Percentiles rank a stretch among this genome's conserved stretches.
phyloP scores from a whole-genome alignment of 2,113 vertebrate species.

The Pristiophorus japonicus region DNA sequence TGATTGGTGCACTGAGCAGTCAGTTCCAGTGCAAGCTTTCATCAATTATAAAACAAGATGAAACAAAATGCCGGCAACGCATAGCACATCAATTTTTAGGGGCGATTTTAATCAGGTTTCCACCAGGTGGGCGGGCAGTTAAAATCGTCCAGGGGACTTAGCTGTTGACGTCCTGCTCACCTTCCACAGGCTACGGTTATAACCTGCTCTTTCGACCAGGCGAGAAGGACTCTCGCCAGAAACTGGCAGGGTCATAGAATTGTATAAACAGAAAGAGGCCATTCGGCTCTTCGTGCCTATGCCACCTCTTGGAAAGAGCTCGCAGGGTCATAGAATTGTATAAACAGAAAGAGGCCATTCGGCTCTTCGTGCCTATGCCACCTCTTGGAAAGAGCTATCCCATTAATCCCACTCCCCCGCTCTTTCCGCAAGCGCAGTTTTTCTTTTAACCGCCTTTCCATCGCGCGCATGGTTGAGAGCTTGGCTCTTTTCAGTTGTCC shows the following conservation, averaged over 20 bases:
- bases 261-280: not conserved
- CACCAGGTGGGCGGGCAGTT: no score
- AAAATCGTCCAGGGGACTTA: no score
- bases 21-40: no score
- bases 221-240: no score
- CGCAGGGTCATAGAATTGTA: not conserved
- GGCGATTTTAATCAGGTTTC: no score
- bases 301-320: not conserved
- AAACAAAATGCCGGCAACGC: no score
- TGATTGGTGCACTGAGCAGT: no score
- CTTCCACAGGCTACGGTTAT: not conserved
- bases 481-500: conserved; percentile 47
- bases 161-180: not conserved
- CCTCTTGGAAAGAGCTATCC: not conserved
- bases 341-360: not conserved
- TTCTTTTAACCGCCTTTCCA: not conserved
- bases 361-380: not conserved
- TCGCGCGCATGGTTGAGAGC: not conserved
- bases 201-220: not conserved
- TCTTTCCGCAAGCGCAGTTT: not conserved
- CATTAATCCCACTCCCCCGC: not conserved
- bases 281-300: not conserved
- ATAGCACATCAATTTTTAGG: no score
- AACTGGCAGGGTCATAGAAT: not conserved
- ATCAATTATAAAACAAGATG: no score